Base-by-base conservation (phyloP, 2,888 invertebrate genomes). In the Timandra comae region DNA sequence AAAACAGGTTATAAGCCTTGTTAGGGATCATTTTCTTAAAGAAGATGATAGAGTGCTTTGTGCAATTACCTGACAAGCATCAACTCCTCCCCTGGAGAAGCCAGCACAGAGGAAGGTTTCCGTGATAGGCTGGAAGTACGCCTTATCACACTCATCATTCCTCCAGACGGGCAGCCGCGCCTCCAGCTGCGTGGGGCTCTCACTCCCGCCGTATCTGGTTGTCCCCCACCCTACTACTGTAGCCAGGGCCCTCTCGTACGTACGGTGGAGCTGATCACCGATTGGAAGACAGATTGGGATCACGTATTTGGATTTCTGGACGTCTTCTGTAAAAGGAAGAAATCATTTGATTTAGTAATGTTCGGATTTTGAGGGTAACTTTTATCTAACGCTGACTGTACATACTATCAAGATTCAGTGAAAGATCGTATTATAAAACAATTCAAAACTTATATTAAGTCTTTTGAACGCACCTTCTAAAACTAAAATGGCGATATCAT, bases 191-290 rank as follows among this genome's bases (percentile, higher is more conserved):
- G 91, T 88, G 2, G 94, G 93, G 61, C 95, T 95, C 74, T 96
- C 96, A 41, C 93, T 91, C 1, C 96, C 96, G 3, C 96, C 96
- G 63, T 96, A 96, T 2, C 82, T 91, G 0, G 95, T 95, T 11
- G 95, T 95, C 19, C 96, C 97, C 96, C 96, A 97, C 5, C 97
- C 97, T 8, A 96, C 95, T 1, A 97, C 96, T 0, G 96, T 95
- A 1, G 94, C 94, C 19, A 92, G 88, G 0, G 94, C 91, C 0
- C 92, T 90, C 59, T 93, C 92, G 40, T 88, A 87, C 46, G 91
- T 90, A 9, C 80, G 74, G 12, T 86, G 76, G 2, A 75, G 60
- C 5, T 80, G 78, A n/a, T 88, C 84, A 0, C 86, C 85, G 1
- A 86, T 82, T 0, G 97, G 97, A 33, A 97, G 75, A 64, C 97